Evolutionary conservation across 2,113 vertebrate species (phyloP), one percentile per base, ranked within the genome.

Genomic region (Amazona vittata): DNA sequence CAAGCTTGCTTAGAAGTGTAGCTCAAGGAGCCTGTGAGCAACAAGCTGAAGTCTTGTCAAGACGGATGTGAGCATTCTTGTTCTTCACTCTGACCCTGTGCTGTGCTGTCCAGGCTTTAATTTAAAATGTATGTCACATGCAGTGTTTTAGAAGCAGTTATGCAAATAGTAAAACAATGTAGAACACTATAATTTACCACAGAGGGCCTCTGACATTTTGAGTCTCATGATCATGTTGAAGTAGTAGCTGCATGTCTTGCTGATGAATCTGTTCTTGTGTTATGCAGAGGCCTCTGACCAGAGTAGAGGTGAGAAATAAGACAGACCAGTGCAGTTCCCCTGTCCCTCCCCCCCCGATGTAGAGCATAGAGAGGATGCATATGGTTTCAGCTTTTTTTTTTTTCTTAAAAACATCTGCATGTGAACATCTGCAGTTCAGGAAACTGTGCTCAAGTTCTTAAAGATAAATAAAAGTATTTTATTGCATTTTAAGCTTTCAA

Each of bases 91-190:
- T 24, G 52, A 60, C n/a, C 68, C 67, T 83, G 6, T 50, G 35
- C 22, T 73, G 28, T 81, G 65, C 43, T 82, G 65, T 17, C 57
- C 52, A 73, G 84, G 47, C 70, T 86, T 52, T 4, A 24, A 29
- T 78, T 75, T 91, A 43, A 83, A 76, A 50, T 16, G 28, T 77
- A 24, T 79, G 57, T 96, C 95, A 94, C 79, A 91, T 95, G 91
- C 5, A 21, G 77, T 76, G 69, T 25, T 88, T 37, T 60, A 2
- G 3, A 77, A 85, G 84, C 78, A 79, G 14, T 96, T 94, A 94
- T 57, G 81, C 93, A 94, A 91, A 94, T 70, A 87, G 43, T n/a
- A 83, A 59, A 67, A 86, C 24, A 55, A n/a, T 89, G 43, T 44
- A 68, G 62, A 96, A 17, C 68, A 63, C 33, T 26, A 15, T 81